These are phyloP conservation scores for Chrysomallon squamiferum DNA, from an alignment of 1,140 invertebrate species.

Conservation along the genomic window DNA sequence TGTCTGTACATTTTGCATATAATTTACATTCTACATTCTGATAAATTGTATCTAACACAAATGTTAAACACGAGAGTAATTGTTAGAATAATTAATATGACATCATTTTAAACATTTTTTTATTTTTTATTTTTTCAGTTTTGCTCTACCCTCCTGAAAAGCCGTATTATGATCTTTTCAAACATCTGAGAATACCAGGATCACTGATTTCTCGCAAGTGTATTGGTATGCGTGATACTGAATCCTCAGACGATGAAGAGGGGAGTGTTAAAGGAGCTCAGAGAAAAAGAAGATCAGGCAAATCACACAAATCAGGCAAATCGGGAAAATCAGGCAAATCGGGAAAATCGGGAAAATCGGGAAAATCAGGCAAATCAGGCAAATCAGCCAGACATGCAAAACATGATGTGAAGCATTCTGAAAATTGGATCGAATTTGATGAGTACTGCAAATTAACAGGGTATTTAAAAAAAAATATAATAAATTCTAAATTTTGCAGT, in stretches of 20 bases:
- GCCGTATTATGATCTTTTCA: slow-evolving; percentile 28
- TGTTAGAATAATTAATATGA: not conserved
- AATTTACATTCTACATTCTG: no score
- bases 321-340: not conserved
- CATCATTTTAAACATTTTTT: not conserved
- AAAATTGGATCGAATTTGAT: no score
- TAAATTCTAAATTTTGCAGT: no score
- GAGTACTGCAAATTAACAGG: no score
- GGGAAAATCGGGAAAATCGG: no score
- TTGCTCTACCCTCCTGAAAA: slow-evolving; percentile 54
- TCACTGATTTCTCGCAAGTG: slow-evolving; percentile 1
- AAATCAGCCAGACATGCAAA: not conserved
- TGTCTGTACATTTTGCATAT: no score
- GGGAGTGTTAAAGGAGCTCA: no score
- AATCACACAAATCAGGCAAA: not conserved
- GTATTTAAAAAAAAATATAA: no score
- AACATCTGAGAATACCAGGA: slow-evolving; percentile 12
- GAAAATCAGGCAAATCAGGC: not conserved
- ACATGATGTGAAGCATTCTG: no score
- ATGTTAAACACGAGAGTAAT: not conserved
- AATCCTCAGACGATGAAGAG: not conserved
- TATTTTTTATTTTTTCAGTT: slow-evolving; percentile 30
- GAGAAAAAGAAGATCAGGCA: not conserved
- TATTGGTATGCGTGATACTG: slow-evolving; percentile 28
- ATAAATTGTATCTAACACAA: no score